phyloP scores from a whole-genome alignment of 1,140 invertebrate species.

The Battus philenor region DNA sequence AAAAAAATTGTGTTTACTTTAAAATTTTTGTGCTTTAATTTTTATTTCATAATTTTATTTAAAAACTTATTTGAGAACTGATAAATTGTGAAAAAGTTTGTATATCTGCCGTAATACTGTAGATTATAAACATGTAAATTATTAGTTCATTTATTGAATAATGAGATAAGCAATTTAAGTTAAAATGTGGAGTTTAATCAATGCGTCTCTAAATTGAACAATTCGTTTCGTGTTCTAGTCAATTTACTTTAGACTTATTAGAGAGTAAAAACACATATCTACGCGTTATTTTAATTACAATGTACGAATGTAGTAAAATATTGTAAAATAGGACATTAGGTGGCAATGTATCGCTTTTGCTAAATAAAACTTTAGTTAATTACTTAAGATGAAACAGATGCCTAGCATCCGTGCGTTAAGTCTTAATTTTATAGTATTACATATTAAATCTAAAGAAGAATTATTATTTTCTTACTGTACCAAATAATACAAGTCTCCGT shows the following conservation, averaged over 20 bases:
- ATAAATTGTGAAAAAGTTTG: too few relatives aligned
- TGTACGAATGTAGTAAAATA: slow-evolving; percentile 6
- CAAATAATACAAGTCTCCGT: neutral
- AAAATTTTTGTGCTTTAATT: too few relatives aligned
- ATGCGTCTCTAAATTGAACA: neutral
- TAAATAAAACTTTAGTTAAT: neutral
- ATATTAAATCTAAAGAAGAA: neutral
- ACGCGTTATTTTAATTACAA: slow-evolving; percentile 6
- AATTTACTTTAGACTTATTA: slow-evolving; percentile 7
- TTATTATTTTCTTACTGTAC: slow-evolving; percentile 5
- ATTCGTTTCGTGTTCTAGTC: slow-evolving; percentile 5
- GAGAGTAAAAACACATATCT: neutral
- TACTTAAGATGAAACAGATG: neutral
- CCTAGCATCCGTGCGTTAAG: too few relatives aligned
- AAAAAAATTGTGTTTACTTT: too few relatives aligned
- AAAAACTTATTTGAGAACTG: too few relatives aligned
- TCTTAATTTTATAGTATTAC: neutral
- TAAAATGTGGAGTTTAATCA: slow-evolving; percentile 1
- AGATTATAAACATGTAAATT: too few relatives aligned
- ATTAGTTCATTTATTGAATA: too few relatives aligned
- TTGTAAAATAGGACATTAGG: slow-evolving; percentile 4
- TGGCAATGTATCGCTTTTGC: slow-evolving; percentile 3
- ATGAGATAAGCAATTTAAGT: too few relatives aligned
- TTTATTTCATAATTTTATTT: too few relatives aligned
- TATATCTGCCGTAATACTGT: too few relatives aligned